Conservation (phyloP, 1,140 invertebrate genomes). For the Drosophila truncata region DNA sequence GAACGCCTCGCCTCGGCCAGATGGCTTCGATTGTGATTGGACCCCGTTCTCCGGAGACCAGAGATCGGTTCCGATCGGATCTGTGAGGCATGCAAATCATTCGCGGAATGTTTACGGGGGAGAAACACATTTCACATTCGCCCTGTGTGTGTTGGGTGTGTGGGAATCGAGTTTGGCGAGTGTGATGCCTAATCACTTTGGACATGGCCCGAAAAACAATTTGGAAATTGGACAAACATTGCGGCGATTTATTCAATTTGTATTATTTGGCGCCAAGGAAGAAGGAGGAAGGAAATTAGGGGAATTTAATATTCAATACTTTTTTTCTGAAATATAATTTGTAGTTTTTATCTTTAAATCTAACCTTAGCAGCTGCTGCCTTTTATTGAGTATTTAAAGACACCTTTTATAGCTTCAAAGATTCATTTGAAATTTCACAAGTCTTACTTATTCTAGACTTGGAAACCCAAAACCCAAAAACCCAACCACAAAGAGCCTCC, state of each 20-base stretch:
- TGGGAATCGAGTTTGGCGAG: slow-evolving; percentile 33
- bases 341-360: neutral
- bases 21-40: slow-evolving; percentile 81
- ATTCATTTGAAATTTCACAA: neutral
- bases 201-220: slow-evolving; percentile 41
- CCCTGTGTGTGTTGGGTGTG: slow-evolving; percentile 28
- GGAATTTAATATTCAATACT: no score
- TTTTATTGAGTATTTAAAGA: neutral
- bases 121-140: slow-evolving; percentile 60
- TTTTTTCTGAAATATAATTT: neutral
- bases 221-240: slow-evolving; percentile 49
- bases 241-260: neutral
- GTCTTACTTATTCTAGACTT: no score
- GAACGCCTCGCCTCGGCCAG: slow-evolving; percentile 62
- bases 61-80: slow-evolving; percentile 54
- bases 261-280: slow-evolving; percentile 29
- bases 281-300: neutral
- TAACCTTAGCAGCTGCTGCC: neutral
- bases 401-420: neutral
- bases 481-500: neutral
- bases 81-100: slow-evolving; percentile 76
- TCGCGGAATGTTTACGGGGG: slow-evolving; percentile 60
- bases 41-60: slow-evolving; percentile 28
- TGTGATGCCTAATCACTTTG: slow-evolving; percentile 55
- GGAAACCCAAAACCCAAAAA: neutral